Evolutionary conservation across 2,797 vertebrate species (phyloP).

Genomic region (Atherinosoma microstoma): DNA sequence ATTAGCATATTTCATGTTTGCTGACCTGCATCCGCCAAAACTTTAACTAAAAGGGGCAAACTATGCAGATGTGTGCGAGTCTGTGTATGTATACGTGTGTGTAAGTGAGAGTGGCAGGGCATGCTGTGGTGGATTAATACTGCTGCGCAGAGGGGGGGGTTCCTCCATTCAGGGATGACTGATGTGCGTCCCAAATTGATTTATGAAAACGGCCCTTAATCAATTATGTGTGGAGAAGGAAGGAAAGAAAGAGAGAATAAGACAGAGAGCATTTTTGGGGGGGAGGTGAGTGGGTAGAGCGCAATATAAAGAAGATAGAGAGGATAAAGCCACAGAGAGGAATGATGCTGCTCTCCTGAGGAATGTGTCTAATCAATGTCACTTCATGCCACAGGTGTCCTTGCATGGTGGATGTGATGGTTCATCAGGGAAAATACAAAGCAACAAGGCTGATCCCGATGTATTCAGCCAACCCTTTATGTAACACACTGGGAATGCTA

Average conservation of each 20-base stretch:
- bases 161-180: constrained; percentile 96
- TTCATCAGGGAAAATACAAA: constrained; percentile 47
- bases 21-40: constrained; percentile 54
- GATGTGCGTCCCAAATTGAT: constrained; percentile 99
- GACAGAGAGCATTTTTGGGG: constrained; percentile 59
- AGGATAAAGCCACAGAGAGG: constrained; percentile 49
- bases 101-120: constrained; percentile 76
- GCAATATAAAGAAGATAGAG: constrained; percentile 58
- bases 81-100: constrained; percentile 45
- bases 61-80: constrained; percentile 47
- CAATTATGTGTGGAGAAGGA: constrained; percentile 97
- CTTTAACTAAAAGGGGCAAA: constrained; percentile 61
- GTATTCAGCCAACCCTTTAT: constrained; percentile 37
- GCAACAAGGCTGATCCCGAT: constrained; percentile 41
- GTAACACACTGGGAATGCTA: constrained; percentile 37
- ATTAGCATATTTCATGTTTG: constrained; percentile 73
- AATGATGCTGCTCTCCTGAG: constrained; percentile 65
- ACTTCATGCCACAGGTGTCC: constrained; percentile 74
- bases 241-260: constrained; percentile 72
- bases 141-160: constrained; percentile 59
- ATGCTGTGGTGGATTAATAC: constrained; percentile 82
- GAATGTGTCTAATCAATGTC: constrained; percentile 67
- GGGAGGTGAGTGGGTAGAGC: constrained; percentile 25
- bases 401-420: constrained; percentile 46
- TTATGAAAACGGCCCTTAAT: constrained; percentile 97